Base-by-base conservation (phyloP, 2,113 vertebrate genomes). In the Channa argus region DNA sequence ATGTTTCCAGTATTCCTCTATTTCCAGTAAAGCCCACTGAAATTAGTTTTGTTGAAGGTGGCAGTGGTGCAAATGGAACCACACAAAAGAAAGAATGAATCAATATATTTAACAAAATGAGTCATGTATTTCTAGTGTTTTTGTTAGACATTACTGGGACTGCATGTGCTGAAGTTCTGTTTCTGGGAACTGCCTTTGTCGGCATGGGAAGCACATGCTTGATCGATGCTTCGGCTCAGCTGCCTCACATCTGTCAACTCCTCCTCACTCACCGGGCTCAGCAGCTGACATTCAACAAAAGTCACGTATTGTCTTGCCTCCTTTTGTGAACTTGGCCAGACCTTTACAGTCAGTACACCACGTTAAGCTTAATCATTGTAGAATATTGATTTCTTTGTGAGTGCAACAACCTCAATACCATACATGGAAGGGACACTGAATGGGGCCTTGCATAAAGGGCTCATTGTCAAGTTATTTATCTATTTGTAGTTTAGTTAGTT, bases 311-410 rank as follows among this genome's bases (percentile, higher is more conserved):
- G 85, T 86, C 67, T 76, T 44, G 1, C 51, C 68, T 81, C 12
- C 78, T 63, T 69, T 79, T 62, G 71, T 85, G 73, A 88, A 89
- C 78, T 82, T 64, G 76, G 61, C 68, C 39, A 34, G 76, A 76
- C 66, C 75, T 74, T 63, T 71, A 11, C 75, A 51, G 60, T 73
- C 88, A 58, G 55, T 82, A 38, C 5, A 44, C 83, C 77, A 45
- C 53, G 59, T 77, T 64, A 33, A 66, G 80, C 73, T 92, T 86
- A 89, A 91, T 92, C 84, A 90, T 91, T 91, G 80, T 37, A 37
- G 34, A 34, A 1, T 86, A 92, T 92, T 75, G 91, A 92, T 92
- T 87, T 74, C 77, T 78, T 15, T 39, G 65, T 37, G 83, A 71
- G 86, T 69, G 87, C 73, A 52, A 81, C 52, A 74, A 84, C 86